Conservation (phyloP, 2,113 vertebrate species). For the Corynorhinus townsendii region DNA sequence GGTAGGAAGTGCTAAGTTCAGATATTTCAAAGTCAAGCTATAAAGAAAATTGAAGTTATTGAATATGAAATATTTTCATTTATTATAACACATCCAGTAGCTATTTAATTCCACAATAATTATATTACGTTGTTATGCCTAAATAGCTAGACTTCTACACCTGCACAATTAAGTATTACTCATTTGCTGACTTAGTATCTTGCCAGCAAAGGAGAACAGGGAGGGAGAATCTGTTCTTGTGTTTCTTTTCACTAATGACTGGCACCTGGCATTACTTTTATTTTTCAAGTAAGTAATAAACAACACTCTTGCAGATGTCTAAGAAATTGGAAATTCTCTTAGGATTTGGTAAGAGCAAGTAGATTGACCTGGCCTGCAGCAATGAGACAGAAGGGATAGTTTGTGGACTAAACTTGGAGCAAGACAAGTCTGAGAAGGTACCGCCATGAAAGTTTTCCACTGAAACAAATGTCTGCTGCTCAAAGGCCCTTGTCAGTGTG, state of each 20-base stretch:
- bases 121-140: not conserved
- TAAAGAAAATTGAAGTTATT: not conserved
- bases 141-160: not conserved
- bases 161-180: not conserved
- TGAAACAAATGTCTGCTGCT: not conserved
- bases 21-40: not conserved
- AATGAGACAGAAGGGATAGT: not conserved
- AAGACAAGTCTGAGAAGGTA: not conserved
- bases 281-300: not conserved
- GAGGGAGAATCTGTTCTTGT: not conserved
- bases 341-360: not conserved
- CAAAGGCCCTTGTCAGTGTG: not conserved
- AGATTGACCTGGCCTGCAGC: not conserved
- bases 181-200: not conserved
- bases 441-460: not conserved
- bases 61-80: not conserved
- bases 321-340: not conserved
- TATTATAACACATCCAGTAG: not conserved
- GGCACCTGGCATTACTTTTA: not conserved
- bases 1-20: not conserved
- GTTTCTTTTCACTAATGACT: not conserved
- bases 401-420: not conserved
- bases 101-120: not conserved
- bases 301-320: not conserved
- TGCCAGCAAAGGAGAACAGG: not conserved